These are phyloP conservation scores for Pogonomyrmex californicus DNA, from an alignment of 1,140 invertebrate species.

Conservation along the genomic window DNA sequence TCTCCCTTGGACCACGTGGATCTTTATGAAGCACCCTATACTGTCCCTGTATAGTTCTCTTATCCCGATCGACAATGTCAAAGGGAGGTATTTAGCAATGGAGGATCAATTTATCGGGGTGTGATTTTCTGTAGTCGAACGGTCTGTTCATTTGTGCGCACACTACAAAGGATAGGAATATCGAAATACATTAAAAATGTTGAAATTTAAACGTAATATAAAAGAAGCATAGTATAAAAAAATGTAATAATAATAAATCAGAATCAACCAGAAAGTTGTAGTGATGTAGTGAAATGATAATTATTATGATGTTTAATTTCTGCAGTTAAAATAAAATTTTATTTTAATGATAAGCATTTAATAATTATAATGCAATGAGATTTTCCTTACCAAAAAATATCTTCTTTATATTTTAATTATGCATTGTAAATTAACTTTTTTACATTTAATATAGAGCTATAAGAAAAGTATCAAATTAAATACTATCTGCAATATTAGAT, in stretches of 20 bases:
- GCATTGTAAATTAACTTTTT: not conserved
- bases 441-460: not conserved
- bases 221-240: not conserved
- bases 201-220: not conserved
- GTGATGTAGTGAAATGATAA: not conserved
- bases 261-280: not conserved
- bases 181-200: constrained; percentile 43
- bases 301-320: not conserved
- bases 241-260: not conserved
- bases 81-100: constrained; percentile 85
- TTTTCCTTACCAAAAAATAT: not conserved
- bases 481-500: not conserved
- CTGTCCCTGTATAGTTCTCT: constrained; percentile 57
- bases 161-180: not conserved
- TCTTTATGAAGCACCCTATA: constrained; percentile 59
- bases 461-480: not conserved
- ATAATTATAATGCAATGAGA: not conserved
- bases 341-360: not conserved
- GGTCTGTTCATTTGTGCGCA: constrained; percentile 4
- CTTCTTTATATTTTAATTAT: constrained; percentile 5
- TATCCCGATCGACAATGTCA: constrained; percentile 79
- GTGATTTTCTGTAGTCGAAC: constrained; percentile 80
- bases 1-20: constrained; percentile 39
- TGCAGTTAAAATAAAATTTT: not conserved
- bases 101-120: constrained; percentile 85